Base-by-base conservation (phyloP, 2,797 vertebrate genomes). In the Gallinago nigripennis region DNA sequence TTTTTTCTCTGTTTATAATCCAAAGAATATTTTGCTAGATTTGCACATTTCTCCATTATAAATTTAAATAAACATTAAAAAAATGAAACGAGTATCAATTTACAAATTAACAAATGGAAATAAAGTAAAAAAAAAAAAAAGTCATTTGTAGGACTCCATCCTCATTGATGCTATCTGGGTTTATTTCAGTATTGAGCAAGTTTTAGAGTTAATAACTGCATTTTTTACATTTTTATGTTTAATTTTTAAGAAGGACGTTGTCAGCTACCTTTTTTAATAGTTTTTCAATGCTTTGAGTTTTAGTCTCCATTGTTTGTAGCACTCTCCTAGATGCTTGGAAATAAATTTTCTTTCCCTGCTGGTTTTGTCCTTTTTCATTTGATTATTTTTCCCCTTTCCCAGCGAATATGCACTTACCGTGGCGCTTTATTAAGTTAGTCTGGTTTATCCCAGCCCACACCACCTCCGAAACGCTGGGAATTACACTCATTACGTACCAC, bases 21-120 rank as follows among this genome's bases (percentile, higher is more conserved):
- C 98, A 98, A 98, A 98, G 98, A 98, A 92, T 97, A 97, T 97
- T 98, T 98, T 98, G 97, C 97, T 98, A 98, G 95, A 97, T 98
- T 98, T 98, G 97, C 97, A 98, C 97, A 97, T 95, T 96, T 96
- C 88, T 97, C 96, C 97, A 95, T 88, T 81, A 94, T 94, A 96
- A 97, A 97, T 97, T 97, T 86, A 97, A 97, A 94, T 88, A 94
- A 97, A 88, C 65, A 87, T 92, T 54, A 28, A 63, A 91, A 94
- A 83, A 86, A 37, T 64, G 18, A 95, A 95, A 94, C 33, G 11
- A 96, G 70, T 94, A 89, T 68, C 88, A 95, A 88, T 95, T 96
- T 85, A 87, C 86, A 92, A 91, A 96, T 95, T 95, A 95, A 92
- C 88, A 81, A 68, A 89, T 72, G 86, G 77, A 92, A 95, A 96